Evolutionary conservation across 2,113 vertebrate species (phyloP), one percentile per base, ranked within the genome.

Genomic region (Oncorhynchus gorbuscha): DNA sequence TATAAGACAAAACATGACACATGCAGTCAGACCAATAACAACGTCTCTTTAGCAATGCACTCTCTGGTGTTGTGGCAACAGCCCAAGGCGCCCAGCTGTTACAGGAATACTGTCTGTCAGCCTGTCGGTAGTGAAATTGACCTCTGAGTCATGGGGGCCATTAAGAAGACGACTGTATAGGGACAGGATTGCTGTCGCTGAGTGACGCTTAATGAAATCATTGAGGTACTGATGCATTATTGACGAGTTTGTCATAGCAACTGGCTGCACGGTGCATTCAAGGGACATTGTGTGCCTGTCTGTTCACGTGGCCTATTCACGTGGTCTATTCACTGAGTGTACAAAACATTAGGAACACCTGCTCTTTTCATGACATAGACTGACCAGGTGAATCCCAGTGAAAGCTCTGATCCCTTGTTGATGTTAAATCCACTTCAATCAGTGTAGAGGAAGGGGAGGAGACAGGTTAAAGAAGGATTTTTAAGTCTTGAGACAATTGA

Each of bases 41-140:
- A 26, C 2, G 9, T 65, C 22, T 65, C 24, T 26, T 65, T 64
- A 73, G 22, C 30, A 58, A 45, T 22, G 20, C 7, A 12, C 18
- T 20, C 69, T 69, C 1, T 7, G 22, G 13, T 77, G 78, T 70
- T 72, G 55, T 70, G 78, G 68, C 24, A 71, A 26, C 61, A 71
- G 61, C 22, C 26, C 13, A 28, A 14, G 13, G 39, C 9, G 3
- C 12, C 45, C 22, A 26, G 4, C 13, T 66, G n/a, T 48, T 51
- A 71, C 24, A 16, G 9, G 14, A 73, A 20, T 67, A 4, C 0
- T 16, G 11, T 45, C 39, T 45, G 7, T 74, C 2, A 35, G 51
- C 26, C 39, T 14, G 11, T 6, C 62, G 4, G 24, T 24, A 20
- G 22, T 30, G 26, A 24, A 20, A 22, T 49, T 55, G 55, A 69